Evolutionary conservation across 2,797 vertebrate species (phyloP).

Genomic region (Falco columbarius): DNA sequence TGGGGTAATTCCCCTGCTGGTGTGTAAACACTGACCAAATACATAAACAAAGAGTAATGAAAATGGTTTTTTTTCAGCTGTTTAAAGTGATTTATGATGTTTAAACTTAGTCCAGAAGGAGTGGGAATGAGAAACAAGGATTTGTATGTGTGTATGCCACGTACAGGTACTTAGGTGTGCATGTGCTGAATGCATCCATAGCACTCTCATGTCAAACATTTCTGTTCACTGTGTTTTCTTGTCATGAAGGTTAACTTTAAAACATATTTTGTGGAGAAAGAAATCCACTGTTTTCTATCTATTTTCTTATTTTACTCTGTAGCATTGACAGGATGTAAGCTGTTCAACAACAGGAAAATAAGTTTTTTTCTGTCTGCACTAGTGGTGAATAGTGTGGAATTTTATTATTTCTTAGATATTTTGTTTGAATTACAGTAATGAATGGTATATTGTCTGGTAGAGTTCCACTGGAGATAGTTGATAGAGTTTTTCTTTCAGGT

Average conservation of each 20-base stretch:
- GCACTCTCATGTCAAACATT: neutral
- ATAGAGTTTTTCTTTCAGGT: neutral
- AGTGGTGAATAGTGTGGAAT: neutral
- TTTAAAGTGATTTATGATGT: constrained; percentile 2
- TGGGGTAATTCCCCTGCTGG: neutral
- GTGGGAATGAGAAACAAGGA: neutral
- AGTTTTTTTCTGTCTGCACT: neutral
- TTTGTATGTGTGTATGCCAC: neutral
- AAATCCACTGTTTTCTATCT: neutral
- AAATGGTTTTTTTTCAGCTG: neutral
- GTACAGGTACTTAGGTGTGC: neutral
- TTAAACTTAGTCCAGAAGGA: neutral
- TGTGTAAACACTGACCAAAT: neutral
- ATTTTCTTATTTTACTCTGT: neutral
- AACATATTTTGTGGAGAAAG: neutral
- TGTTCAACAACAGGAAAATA: neutral
- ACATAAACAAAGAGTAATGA: neutral
- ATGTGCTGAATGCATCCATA: rapidly evolving
- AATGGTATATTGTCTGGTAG: neutral
- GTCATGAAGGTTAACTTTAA: neutral
- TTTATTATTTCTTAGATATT: neutral
- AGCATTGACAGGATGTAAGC: neutral
- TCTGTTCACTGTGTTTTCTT: neutral
- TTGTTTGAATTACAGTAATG: neutral
- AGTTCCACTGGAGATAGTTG: neutral